Evolutionary conservation across 2,797 vertebrate genomes (phyloP), one percentile per base, ranked within the genome.

Genomic region (Ctenosaura bakeri): DNA sequence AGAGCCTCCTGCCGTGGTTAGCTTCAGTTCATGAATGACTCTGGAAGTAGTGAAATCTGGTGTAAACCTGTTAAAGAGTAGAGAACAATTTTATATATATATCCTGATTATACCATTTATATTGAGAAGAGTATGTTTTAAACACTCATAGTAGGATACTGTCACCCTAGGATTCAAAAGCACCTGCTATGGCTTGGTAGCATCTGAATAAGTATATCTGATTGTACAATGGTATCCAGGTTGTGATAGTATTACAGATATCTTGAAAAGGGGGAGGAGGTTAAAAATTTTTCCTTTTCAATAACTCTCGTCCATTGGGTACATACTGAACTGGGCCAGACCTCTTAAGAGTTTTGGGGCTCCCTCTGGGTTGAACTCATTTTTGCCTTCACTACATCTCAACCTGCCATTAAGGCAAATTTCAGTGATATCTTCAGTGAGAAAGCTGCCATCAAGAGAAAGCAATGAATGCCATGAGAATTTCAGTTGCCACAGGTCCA

Each of bases 21-120:
- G 96, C 94, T 98, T 99, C 95, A 99, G 97, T 96, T 99, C 99
- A 94, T 98, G 98, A 96, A 99, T 99, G 93, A 99, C 98, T 97
- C 99, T 98, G 93, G 99, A 99, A 62, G 98, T 98, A 62, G 99
- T 99, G 97, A 99, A 99, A 97, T 99, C 99, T 56, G 99, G 99
- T 95, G 99, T 99, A 98, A 99, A 99, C 98, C 99, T 99, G 83
- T 87, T 92, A 3, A 69, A 94, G 46, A 96, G 91, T 12, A 91
- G 93, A 88, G 80, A 90, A 91, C 29, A 2, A 84, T 77, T 0
- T 86, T 86, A 12, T 56, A 89, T 26, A 32, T n/a, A 83, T n/a
- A 87, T 24, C 73, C 29, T 29, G 29, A 32, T 69, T 32, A 90
- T 90, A 89, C 64, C 59, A n/a, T 81, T 54, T 87, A 85, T 20